Conservation (phyloP, 1,140 invertebrate species). For the Belonocnema kinseyi region DNA sequence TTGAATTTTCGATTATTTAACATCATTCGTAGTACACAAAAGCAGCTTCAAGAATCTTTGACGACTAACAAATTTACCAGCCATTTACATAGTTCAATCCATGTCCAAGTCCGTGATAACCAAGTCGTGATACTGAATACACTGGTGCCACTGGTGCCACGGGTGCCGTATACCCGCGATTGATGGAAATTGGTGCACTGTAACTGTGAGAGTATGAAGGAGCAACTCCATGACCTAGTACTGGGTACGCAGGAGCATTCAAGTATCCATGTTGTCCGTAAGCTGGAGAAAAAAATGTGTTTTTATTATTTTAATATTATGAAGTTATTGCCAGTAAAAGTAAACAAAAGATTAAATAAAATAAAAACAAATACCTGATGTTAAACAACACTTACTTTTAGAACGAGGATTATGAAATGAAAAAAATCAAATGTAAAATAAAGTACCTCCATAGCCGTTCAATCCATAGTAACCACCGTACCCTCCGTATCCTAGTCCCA, state of each 20-base stretch:
- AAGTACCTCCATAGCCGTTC: conserved; percentile 28
- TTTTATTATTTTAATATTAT: background rate
- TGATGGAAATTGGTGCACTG: background rate
- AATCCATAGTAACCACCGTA: conserved; percentile 45
- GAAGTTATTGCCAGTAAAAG: no score
- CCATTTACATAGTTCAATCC: conserved; percentile 29
- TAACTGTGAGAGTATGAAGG: conserved; percentile 21
- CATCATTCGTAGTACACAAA: no score
- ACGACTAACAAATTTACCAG: conserved; percentile 1
- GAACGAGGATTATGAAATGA: no score
- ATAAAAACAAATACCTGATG: no score
- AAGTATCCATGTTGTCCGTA: conserved; percentile 22
- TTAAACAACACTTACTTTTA: no score
- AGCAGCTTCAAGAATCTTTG: background rate
- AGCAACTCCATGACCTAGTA: conserved; percentile 23
- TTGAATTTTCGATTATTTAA: no score
- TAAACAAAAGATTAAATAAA: no score
- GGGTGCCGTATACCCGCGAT: background rate
- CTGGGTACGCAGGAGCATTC: conserved; percentile 31
- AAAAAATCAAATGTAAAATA: background rate
- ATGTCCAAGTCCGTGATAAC: conserved; percentile 42
- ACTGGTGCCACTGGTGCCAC: no score
- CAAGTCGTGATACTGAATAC: conserved; percentile 29
- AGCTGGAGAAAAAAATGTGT: background rate
- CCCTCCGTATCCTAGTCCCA: conserved; percentile 52